A percentile compares a stretch with the other conserved stretches of the same genome.
These are phyloP conservation scores for Odontocolon sp. DNA, from an alignment of 2,888 invertebrate species.

Conservation along the genomic window DNA sequence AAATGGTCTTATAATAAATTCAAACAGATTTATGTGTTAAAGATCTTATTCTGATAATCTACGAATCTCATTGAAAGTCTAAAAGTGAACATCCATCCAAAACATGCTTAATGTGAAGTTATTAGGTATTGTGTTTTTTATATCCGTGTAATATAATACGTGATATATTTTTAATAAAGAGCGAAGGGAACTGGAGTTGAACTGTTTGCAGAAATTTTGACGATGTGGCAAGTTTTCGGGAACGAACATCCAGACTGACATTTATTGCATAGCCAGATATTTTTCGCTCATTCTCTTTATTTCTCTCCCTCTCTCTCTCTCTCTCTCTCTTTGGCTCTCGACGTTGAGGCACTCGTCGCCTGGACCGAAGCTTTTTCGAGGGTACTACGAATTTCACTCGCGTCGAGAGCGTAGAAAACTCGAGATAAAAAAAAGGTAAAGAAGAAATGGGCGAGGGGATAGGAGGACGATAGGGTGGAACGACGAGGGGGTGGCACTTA, in stretches of 20 bases:
- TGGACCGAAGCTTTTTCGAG: slow-evolving; percentile 59
- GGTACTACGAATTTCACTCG: slow-evolving; percentile 60
- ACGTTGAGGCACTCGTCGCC: slow-evolving; percentile 42
- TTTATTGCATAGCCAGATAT: slow-evolving; percentile 60
- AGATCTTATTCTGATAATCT: no score
- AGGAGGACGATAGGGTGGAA: slow-evolving; percentile 20
- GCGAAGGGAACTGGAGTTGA: neutral
- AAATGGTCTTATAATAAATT: no score
- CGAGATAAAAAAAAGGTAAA: slow-evolving; percentile 49
- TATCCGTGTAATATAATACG: neutral
- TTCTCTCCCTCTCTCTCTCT: slow-evolving; percentile 29
- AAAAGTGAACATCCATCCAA: no score
- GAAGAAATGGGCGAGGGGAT: slow-evolving; percentile 10
- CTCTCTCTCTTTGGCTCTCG: slow-evolving; percentile 23
- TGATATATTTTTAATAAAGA: neutral
- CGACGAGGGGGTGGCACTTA: slow-evolving; percentile 50
- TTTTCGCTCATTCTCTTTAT: slow-evolving; percentile 53
- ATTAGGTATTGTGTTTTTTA: no score
- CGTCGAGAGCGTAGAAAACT: slow-evolving; percentile 58
- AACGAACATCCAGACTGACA: slow-evolving; percentile 51
- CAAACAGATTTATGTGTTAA: no score
- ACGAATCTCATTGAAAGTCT: no score
- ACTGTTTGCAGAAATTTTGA: slow-evolving; percentile 45
- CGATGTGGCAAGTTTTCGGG: slow-evolving; percentile 50
- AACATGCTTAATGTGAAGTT: no score